Evolutionary conservation across 2,113 vertebrate genomes (phyloP).

Genomic region (Ailurus styani): DNA sequence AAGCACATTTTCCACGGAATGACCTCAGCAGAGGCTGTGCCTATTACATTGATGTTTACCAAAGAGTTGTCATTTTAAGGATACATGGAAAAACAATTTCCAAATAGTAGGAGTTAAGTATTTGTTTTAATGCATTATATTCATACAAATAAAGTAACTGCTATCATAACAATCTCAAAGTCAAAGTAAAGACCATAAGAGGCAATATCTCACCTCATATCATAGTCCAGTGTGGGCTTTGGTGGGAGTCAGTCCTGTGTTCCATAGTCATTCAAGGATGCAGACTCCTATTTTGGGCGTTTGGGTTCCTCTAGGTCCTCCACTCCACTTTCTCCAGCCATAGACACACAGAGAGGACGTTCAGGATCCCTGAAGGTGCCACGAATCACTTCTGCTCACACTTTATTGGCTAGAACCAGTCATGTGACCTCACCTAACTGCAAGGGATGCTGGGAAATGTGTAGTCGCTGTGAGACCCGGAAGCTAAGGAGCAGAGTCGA

Average conservation of each 20-base stretch:
- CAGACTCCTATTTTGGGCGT: neutral
- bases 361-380: neutral
- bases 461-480: neutral
- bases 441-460: neutral
- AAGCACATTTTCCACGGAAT: neutral
- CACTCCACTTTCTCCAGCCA: neutral
- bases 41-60: neutral
- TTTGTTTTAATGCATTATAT: neutral
- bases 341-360: neutral
- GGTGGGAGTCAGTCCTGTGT: neutral
- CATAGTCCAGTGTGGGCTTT: neutral
- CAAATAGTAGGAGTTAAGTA: neutral
- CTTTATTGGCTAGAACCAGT: neutral
- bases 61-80: neutral
- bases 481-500: neutral
- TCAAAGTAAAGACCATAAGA: neutral
- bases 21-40: neutral
- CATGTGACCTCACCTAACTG: neutral
- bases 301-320: neutral
- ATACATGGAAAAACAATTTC: neutral
- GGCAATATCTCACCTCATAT: neutral
- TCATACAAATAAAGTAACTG: neutral
- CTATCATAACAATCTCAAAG: neutral
- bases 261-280: neutral
- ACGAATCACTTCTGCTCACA: neutral